Conservation (phyloP, 2,113 vertebrate species). For the Cryptotis parvus region DNA sequence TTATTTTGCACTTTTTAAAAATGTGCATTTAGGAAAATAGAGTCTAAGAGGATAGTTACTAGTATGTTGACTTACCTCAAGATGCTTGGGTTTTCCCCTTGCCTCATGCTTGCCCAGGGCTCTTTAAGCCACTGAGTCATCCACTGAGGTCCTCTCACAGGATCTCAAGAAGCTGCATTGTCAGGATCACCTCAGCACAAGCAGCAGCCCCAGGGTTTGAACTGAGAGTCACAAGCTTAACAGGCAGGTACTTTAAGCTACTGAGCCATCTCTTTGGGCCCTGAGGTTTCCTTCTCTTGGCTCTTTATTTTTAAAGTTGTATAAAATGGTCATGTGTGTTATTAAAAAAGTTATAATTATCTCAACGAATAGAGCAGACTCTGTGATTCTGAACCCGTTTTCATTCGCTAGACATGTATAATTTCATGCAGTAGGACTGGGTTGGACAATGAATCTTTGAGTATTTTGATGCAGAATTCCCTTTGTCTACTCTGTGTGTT, state of each 20-base stretch:
- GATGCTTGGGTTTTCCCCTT: neutral
- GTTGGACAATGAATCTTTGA: neutral
- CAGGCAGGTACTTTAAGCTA: too few relatives aligned
- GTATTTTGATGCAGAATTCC: constrained; percentile 33
- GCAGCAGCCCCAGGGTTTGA: too few relatives aligned
- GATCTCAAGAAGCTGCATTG: too few relatives aligned
- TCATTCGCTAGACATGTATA: constrained; percentile 47
- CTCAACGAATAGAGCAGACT: constrained; percentile 40
- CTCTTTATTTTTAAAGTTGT: constrained; percentile 67
- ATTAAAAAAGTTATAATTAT: constrained; percentile 63
- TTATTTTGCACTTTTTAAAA: neutral
- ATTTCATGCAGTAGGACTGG: constrained; percentile 15
- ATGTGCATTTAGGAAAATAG: constrained; percentile 31
- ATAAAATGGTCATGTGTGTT: constrained; percentile 52
- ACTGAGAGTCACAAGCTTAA: too few relatives aligned
- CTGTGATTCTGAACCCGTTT: constrained; percentile 40
- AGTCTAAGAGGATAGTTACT: neutral
- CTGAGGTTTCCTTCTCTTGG: constrained; percentile 44
- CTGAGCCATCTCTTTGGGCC: too few relatives aligned
- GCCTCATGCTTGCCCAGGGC: too few relatives aligned
- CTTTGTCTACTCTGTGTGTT: constrained; percentile 6
- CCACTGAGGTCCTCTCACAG: too few relatives aligned
- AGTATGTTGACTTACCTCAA: constrained; percentile 23
- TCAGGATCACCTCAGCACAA: too few relatives aligned
- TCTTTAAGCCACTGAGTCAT: too few relatives aligned